Base-by-base conservation (phyloP, 1,140 invertebrate genomes). In the Zaprionus ghesquierei region DNA sequence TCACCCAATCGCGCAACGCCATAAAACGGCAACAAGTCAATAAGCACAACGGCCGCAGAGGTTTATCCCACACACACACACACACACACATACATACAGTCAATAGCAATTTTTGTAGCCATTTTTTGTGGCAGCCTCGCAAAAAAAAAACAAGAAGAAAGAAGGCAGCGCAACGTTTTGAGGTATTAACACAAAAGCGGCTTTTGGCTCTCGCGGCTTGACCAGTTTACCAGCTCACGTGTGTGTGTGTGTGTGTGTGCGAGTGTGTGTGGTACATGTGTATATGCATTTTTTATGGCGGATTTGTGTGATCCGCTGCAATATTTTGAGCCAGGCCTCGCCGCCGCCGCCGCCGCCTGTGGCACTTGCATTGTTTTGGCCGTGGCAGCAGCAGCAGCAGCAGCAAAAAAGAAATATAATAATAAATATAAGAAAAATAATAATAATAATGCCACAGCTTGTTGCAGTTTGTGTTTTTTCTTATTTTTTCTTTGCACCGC, bases 261-360 rank as follows among this genome's bases (percentile, higher is more conserved):
- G 13, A 60, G 33, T 51, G 23, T 18, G 22, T 58, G 31, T 22
- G 41, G n/a, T 33, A 56, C 54, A 31, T 25, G n/a, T 44, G 27
- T 73, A 49, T 46, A 27, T 79, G 31, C 51, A 38, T 53, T 81
- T 81, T 90, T 90, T 90, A 90, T 90, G 82, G 87, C 75, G 79
- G 87, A 90, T 90, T 90, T 90, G 87, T 90, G 87, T 90, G 87
- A 90, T 90, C 81, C 74, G 81, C 76, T 90, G 87, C 87, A 90
- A 90, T 89, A 84, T 78, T 85, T 77, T 79, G 79, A 80, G 79
- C 63, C 64, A 25, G 51, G 65, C 41, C 41, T 46, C 44, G 73
- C 46, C 50, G 55, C 29, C 31, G 46, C 63, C 31, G 31, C 31
- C n/a, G 35, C 35, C n/a, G 35, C 35, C 35, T 41, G 35, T 41